Base-by-base conservation (phyloP, 2,888 invertebrate genomes). In the Hypena proboscidalis region DNA sequence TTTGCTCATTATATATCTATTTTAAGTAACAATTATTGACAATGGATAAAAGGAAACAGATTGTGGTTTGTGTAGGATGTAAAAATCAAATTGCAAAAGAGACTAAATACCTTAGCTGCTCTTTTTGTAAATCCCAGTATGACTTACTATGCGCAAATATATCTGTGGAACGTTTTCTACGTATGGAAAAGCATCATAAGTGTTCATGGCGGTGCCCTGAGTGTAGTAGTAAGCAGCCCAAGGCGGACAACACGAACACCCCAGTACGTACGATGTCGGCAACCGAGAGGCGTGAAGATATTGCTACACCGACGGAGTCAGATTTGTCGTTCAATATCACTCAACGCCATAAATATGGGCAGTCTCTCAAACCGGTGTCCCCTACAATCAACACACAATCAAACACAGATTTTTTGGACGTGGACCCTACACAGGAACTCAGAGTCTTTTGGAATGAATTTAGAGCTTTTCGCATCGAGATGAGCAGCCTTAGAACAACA, bases 261-360 rank as follows among this genome's bases (percentile, higher is more conserved):
- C 27, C 27, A 6, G 9, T 27, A 27, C 27, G 27, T 3, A 13
- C 27, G 7, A 6, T 6, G 14, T 27, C 27, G n/a, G n/a, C n/a
- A n/a, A n/a, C 14, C n/a, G 3, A n/a, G 27, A n/a, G n/a, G n/a
- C n/a, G n/a, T n/a, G n/a, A n/a, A n/a, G 2, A 7, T 3, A 3
- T 11, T 6, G 2, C 11, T 1, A 4, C 7, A 7, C 7, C 21
- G 7, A 21, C n/a, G 4, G n/a, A 21, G 4, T 21, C 11, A 1
- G 34, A 34, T 7, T 9, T 17, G 21, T 29, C 37, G 1, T 21
- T 1, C n/a, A 27, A 36, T 8, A 8, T 37, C 6, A 29, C 37
- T 7, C 37, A 37, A 0, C 37, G 37, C 2, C 29, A 15, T 15
- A 37, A 37, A 15, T 2, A n/a, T 1, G 23, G 6, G 3, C 7